Conservation (phyloP, 2,888 invertebrate genomes). For the Eledone cirrhosa region DNA sequence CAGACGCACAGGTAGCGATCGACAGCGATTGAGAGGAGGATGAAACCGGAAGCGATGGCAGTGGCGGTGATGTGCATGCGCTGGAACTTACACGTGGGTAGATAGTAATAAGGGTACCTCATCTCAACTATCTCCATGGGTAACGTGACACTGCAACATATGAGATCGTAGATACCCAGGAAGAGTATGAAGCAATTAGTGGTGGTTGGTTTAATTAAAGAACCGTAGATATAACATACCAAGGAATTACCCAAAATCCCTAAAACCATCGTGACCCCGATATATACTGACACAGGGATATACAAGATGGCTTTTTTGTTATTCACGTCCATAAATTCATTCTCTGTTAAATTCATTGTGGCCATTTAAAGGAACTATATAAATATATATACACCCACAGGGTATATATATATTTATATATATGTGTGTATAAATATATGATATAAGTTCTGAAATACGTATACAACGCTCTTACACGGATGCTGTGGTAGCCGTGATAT, state of each 20-base stretch:
- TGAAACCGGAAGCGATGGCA: neutral
- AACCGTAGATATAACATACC: constrained; percentile 12
- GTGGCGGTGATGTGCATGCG: constrained; percentile 16
- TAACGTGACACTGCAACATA: constrained; percentile 17
- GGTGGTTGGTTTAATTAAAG: neutral
- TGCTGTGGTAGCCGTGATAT: too few relatives aligned
- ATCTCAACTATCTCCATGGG: constrained; percentile 26
- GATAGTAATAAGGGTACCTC: constrained; percentile 17
- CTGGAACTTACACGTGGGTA: constrained; percentile 17
- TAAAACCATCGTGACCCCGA: constrained; percentile 11
- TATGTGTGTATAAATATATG: too few relatives aligned
- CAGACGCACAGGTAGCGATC: constrained; percentile 12
- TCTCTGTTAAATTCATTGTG: neutral
- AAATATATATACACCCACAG: too few relatives aligned
- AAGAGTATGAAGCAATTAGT: constrained; percentile 15
- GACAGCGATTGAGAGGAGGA: constrained; percentile 4
- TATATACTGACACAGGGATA: constrained; percentile 3
- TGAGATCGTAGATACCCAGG: constrained; percentile 14
- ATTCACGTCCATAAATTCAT: neutral
- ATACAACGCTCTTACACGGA: too few relatives aligned
- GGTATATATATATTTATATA: too few relatives aligned
- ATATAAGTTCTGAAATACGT: too few relatives aligned
- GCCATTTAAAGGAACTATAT: neutral
- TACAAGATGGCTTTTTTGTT: constrained; percentile 5
- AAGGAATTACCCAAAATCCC: constrained; percentile 8